Conservation (phyloP, 2,113 vertebrate species). For the Podarcis muralis region DNA sequence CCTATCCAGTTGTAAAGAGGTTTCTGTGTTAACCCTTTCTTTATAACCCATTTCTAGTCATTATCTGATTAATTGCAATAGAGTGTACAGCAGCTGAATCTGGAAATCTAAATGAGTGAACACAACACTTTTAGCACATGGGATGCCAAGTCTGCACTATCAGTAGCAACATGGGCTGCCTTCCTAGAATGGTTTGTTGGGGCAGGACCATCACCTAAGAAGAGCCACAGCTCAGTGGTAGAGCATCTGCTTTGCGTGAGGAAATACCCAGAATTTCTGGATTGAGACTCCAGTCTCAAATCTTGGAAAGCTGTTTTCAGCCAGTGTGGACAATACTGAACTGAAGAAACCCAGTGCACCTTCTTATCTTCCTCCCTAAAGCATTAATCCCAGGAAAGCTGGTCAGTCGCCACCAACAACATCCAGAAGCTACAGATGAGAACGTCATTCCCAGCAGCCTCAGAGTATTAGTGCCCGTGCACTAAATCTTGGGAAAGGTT, state of each 20-base stretch:
- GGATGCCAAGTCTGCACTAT: neutral
- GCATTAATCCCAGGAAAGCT: neutral
- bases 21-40: slow-evolving; percentile 28
- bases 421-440: no score
- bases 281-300: no score
- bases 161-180: neutral
- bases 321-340: no score
- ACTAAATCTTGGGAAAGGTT: no score
- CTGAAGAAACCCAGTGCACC: no score
- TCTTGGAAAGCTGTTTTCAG: no score
- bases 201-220: neutral
- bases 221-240: no score
- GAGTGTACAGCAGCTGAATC: neutral
- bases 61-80: neutral
- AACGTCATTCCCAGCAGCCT: no score
- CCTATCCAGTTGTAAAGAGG: neutral
- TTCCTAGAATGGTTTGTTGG: neutral
- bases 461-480: no score
- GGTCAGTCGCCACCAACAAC: no score
- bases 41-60: neutral
- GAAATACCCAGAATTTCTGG: no score
- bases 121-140: neutral
- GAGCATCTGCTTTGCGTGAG: no score
- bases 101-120: neutral
- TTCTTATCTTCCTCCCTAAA: neutral